Evolutionary conservation across 2,113 vertebrate species (phyloP), one percentile per base, ranked within the genome.

Genomic region (Trogon melanurus): DNA sequence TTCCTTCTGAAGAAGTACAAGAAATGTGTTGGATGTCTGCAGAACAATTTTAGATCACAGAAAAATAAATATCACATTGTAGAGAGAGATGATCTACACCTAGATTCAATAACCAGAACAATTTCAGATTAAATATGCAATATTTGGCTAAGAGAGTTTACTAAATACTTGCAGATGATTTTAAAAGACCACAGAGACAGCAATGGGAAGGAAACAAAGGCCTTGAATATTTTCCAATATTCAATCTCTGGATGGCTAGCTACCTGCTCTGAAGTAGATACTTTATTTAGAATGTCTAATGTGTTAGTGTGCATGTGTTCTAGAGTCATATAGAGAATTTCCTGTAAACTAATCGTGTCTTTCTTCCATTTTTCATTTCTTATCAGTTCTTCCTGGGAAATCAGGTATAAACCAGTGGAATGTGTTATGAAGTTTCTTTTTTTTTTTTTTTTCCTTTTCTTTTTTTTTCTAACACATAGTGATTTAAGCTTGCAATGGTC

Each of bases 331-430:
- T 67, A 95, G 88, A 97, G 89, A 97, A 96, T 97, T 97, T 97
- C 92, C 95, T 97, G 74, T 96, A 84, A 96, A 98, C 98, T 98
- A 98, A 99, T 97, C 94, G 87, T 99, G 89, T 98, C 96, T 98
- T 98, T 98, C 98, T 98, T 97, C 97, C 98, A 98, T 97, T 99
- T 98, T 98, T 97, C 96, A 98, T 98, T 97, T 98, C 96, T 98
- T 98, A 98, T 98, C 99, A 99, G 99, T 99, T 99, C 98, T 99
- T 99, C 99, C 99, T 99, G 98, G 99, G 99, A 99, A 99, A 99
- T 98, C 99, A 99, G 99, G 99, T 99, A 99, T 98, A 99, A 98
- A 97, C 91, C 93, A 97, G 98, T 98, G 96, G 97, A 98, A 97
- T 98, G 97, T 98, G 94, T 97, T 95, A 95, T 95, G 79, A 95